Evolutionary conservation across 1,140 invertebrate genomes (phyloP).

Genomic region (Samia ricini): DNA sequence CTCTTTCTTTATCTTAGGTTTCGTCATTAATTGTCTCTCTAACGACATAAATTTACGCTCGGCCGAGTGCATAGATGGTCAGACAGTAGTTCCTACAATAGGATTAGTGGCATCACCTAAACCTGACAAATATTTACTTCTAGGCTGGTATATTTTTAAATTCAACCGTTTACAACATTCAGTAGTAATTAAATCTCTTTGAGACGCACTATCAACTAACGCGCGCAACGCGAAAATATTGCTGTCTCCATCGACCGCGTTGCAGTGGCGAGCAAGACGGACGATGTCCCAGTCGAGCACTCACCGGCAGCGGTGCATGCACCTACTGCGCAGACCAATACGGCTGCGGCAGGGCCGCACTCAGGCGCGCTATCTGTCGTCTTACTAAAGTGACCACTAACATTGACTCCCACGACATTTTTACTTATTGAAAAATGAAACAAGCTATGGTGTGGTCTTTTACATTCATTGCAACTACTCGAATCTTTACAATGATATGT

Average conservation of each 20-base stretch:
- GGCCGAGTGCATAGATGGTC: not conserved
- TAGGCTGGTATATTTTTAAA: not conserved
- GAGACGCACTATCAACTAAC: slow-evolving; percentile 3
- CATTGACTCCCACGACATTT: not conserved
- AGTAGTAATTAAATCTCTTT: slow-evolving; percentile 3
- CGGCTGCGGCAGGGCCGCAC: not conserved
- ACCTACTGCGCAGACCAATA: not conserved
- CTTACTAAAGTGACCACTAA: not conserved
- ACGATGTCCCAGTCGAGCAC: not conserved
- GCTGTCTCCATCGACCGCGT: not conserved
- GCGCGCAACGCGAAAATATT: not conserved
- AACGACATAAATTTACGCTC: slow-evolving; percentile 16
- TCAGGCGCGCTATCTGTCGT: not conserved
- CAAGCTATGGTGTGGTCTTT: not conserved
- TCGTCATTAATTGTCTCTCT: slow-evolving; percentile 11
- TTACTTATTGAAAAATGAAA: not conserved
- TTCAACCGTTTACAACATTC: slow-evolving; percentile 5
- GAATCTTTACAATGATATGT: not conserved
- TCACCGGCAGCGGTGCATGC: not conserved
- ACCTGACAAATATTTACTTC: not conserved
- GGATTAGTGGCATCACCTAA: not conserved
- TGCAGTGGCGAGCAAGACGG: not conserved
- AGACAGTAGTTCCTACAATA: not conserved
- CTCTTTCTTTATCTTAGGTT: slow-evolving; percentile 7
- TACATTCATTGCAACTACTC: not conserved